Evolutionary conservation across 2,888 invertebrate genomes (phyloP).

Genomic region (Taphrorychus bicolor): DNA sequence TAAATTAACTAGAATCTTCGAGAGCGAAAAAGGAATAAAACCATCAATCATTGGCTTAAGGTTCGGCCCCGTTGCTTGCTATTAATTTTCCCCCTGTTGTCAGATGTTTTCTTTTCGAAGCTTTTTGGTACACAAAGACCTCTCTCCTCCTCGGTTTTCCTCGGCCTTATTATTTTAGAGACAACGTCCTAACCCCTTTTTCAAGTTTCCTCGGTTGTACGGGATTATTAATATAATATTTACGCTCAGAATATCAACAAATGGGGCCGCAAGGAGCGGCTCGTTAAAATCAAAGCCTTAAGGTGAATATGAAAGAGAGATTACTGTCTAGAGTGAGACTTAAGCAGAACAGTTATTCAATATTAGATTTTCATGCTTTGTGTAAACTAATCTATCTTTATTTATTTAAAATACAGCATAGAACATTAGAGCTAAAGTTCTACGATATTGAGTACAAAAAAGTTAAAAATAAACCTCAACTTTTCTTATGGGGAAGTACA

Average conservation of each 20-base stretch:
- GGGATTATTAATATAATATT: neutral
- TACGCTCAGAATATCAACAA: neutral
- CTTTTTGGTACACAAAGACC: constrained; percentile 7
- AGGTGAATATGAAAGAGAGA: neutral
- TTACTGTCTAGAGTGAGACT: no score
- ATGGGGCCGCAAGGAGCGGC: neutral
- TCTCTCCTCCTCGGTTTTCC: neutral
- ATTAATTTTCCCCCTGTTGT: constrained; percentile 23
- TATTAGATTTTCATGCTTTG: no score
- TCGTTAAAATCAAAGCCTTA: neutral
- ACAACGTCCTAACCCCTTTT: neutral
- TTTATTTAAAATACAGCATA: no score
- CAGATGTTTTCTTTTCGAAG: constrained; percentile 14
- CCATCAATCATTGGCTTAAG: constrained; percentile 25
- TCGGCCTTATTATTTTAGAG: neutral
- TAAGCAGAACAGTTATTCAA: no score
- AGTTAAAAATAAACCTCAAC: no score
- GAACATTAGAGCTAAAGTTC: no score
- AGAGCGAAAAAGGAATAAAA: constrained; percentile 13
- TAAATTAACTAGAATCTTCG: constrained; percentile 8
- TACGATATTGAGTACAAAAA: no score
- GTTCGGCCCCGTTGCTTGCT: constrained; percentile 16
- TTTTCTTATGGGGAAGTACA: no score
- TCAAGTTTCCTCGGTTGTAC: neutral
- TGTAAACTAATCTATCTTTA: no score